Conservation (phyloP, 2,888 invertebrate species). For the Erpobdella octoculata region DNA sequence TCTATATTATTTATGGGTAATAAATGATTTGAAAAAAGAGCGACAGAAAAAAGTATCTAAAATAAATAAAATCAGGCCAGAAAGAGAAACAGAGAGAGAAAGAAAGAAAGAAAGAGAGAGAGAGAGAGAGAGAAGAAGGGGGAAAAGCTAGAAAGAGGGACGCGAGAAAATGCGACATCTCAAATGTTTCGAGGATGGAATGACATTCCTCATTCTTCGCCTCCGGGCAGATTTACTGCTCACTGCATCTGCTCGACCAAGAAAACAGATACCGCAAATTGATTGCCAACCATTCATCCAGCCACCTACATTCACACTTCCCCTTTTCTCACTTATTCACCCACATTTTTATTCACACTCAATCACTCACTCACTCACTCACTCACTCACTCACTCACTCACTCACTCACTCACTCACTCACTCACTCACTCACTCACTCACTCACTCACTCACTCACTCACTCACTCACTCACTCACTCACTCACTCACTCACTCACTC, state of each 20-base stretch:
- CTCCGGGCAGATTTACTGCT: background rate
- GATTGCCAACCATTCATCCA: slow-evolving; percentile 4
- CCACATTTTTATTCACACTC: slow-evolving; percentile 19
- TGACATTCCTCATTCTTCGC: background rate
- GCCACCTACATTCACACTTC: background rate
- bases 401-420: slow-evolving; percentile 29
- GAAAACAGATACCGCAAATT: background rate
- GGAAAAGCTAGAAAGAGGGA: background rate
- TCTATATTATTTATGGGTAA: too few relatives aligned
- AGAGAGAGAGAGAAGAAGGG: slow-evolving; percentile 5
- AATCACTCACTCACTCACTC: slow-evolving; percentile 24
- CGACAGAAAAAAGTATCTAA: background rate
- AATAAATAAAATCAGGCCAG: too few relatives aligned
- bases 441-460: slow-evolving; percentile 30
- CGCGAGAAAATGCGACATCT: background rate
- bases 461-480: slow-evolving; percentile 28
- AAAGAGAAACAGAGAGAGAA: background rate
- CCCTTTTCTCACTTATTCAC: background rate
- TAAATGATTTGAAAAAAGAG: background rate
- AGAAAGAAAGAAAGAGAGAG: slow-evolving; percentile 7
- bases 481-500: slow-evolving; percentile 23
- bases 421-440: slow-evolving; percentile 30
- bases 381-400: slow-evolving; percentile 27
- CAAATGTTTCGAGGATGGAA: background rate
- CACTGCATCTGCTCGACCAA: background rate